Evolutionary conservation across 1,140 invertebrate genomes (phyloP).

Genomic region (Bombus terrestris): DNA sequence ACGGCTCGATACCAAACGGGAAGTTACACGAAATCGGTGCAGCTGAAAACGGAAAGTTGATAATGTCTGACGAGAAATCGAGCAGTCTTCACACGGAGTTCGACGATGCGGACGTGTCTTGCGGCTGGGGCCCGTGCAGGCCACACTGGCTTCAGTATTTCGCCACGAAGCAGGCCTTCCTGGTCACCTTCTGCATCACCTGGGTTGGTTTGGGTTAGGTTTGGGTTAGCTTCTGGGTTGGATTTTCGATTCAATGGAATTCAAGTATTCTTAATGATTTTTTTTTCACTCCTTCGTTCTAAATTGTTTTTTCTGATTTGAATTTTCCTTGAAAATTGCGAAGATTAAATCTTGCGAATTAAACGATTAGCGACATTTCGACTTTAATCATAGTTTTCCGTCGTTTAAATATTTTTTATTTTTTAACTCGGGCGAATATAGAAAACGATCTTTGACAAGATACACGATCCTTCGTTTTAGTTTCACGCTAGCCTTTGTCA

Average conservation of each 20-base stretch:
- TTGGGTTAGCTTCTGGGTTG: not conserved
- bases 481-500: not conserved
- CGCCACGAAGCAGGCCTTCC: slow-evolving; percentile 94
- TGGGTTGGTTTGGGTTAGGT: slow-evolving; percentile 83
- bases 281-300: too few species aligned
- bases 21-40: slow-evolving; percentile 72
- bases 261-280: too few species aligned
- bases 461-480: not conserved
- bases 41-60: slow-evolving; percentile 74
- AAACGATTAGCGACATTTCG: too few species aligned
- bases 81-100: slow-evolving; percentile 75
- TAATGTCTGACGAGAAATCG: slow-evolving; percentile 72
- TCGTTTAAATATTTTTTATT: too few species aligned
- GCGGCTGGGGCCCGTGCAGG: slow-evolving; percentile 87
- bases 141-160: slow-evolving; percentile 89
- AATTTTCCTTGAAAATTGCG: not conserved
- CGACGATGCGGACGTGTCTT: slow-evolving; percentile 83
- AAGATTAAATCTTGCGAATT: too few species aligned
- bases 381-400: too few species aligned
- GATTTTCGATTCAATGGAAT: not conserved
- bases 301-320: not conserved
- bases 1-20: slow-evolving; percentile 76
- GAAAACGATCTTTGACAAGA: too few species aligned
- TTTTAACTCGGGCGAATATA: too few species aligned
- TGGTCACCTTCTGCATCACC: slow-evolving; percentile 93